phyloP scores from a whole-genome alignment of 1,140 invertebrate genomes.

The Brachionus rubens region DNA sequence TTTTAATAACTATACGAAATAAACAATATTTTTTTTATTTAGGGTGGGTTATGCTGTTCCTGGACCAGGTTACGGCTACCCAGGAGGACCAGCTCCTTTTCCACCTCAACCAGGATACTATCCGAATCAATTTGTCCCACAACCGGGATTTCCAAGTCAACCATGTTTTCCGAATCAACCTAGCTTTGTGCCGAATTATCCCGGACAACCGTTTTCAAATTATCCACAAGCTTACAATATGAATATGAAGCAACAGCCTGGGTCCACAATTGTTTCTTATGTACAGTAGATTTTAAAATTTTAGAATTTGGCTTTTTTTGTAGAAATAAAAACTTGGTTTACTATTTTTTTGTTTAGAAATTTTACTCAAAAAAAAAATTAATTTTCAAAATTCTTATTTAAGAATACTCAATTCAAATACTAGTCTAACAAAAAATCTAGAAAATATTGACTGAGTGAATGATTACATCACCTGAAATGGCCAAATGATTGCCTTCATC shows the following conservation, averaged over 20 bases:
- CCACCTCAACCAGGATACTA: slow-evolving; percentile 31
- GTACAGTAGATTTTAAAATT: neutral
- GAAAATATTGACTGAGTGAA: slow-evolving; percentile 29
- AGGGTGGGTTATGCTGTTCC: slow-evolving; percentile 23
- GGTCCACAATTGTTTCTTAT: slow-evolving; percentile 7
- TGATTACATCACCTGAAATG: slow-evolving; percentile 19
- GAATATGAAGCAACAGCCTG: slow-evolving; percentile 3
- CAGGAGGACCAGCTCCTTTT: slow-evolving; percentile 35
- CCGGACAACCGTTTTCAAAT: neutral
- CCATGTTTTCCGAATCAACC: slow-evolving; percentile 11
- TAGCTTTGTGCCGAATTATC: too few species aligned
- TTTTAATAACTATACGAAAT: too few species aligned
- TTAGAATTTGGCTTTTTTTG: neutral
- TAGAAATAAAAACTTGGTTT: too few species aligned
- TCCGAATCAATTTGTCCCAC: slow-evolving; percentile 33
- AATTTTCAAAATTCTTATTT: neutral
- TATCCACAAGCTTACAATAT: neutral
- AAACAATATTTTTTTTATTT: neutral
- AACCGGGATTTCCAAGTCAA: slow-evolving; percentile 12
- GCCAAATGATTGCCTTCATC: slow-evolving; percentile 18
- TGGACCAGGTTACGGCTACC: slow-evolving; percentile 26
- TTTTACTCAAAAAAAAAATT: too few species aligned
- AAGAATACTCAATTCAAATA: neutral
- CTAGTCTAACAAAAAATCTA: slow-evolving; percentile 10
- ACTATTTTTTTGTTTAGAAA: too few species aligned